These are phyloP conservation scores for Elanus axillaris DNA, from an alignment of 2,113 vertebrate species.

Conservation along the genomic window DNA sequence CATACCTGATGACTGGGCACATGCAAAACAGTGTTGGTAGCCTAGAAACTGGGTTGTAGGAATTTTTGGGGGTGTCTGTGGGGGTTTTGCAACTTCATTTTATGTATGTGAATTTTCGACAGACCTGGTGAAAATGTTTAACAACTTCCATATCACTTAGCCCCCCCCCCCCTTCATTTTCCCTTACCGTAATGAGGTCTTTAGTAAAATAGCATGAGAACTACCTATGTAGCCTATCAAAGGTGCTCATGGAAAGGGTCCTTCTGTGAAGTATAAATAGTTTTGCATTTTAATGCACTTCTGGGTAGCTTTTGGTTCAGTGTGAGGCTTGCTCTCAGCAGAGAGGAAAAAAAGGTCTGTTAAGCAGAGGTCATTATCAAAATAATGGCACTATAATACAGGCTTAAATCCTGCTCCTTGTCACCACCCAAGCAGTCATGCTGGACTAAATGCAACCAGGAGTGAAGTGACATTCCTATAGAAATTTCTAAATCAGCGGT, in stretches of 20 bases:
- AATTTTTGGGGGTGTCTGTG: rapidly evolving
- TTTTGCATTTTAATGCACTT: background rate
- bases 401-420: background rate
- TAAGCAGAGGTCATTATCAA: too few species aligned
- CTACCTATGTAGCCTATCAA: background rate
- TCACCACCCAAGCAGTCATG: background rate
- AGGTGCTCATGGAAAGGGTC: background rate
- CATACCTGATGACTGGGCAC: background rate
- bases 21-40: background rate
- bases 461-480: background rate
- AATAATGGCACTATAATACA: background rate
- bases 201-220: background rate
- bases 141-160: background rate
- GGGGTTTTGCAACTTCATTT: background rate
- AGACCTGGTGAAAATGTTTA: background rate
- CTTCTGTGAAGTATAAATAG: background rate
- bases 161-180: background rate
- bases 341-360: background rate
- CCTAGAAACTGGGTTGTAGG: background rate
- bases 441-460: background rate
- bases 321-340: background rate
- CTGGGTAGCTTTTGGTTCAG: background rate
- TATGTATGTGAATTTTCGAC: background rate
- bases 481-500: background rate
- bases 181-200: rapidly evolving